Percentiles rank a stretch among this genome's conserved stretches.
phyloP scores from a whole-genome alignment of 2,888 invertebrate species.

The Amphipyra tragopoginis region DNA sequence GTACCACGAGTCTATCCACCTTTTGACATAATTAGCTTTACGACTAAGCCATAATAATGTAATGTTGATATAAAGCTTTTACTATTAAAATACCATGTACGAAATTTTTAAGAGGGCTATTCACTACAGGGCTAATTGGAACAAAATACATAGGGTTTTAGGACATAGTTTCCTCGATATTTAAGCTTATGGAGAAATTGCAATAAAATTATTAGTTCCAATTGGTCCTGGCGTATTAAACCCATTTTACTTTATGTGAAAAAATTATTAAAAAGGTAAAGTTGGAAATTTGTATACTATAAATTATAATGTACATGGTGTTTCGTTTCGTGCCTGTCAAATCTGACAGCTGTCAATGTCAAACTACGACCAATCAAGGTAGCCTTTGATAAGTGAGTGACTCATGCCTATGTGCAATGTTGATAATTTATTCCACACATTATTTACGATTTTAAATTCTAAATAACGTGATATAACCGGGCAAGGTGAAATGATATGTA shows the following conservation, averaged over 20 bases:
- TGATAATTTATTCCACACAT: constrained; percentile 65
- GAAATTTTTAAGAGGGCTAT: constrained; percentile 19
- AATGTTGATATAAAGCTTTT: constrained; percentile 43
- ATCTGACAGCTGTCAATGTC: constrained; percentile 58
- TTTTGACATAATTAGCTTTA: constrained; percentile 55
- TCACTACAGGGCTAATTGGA: constrained; percentile 23
- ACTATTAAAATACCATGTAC: constrained; percentile 32
- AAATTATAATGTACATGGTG: constrained; percentile 48
- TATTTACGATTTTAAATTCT: constrained; percentile 61
- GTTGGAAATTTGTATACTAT: constrained; percentile 46
- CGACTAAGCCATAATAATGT: constrained; percentile 61
- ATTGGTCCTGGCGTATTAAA: constrained; percentile 22
- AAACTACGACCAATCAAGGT: constrained; percentile 34
- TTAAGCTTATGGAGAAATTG: constrained; percentile 1
- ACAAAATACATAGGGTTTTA: background rate
- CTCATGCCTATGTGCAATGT: constrained; percentile 47
- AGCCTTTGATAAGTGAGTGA: constrained; percentile 48
- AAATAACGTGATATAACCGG: constrained; percentile 63
- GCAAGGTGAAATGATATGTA: constrained; percentile 43
- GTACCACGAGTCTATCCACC: constrained; percentile 35
- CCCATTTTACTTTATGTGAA: constrained; percentile 21
- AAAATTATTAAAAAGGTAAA: constrained; percentile 21
- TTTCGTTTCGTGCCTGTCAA: constrained; percentile 54
- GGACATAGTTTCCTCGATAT: background rate
- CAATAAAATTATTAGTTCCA: constrained; percentile 18